Percentiles rank a stretch among this genome's conserved stretches.
phyloP scores from a whole-genome alignment of 2,797 vertebrate genomes.

The Diplodus puntazzo region DNA sequence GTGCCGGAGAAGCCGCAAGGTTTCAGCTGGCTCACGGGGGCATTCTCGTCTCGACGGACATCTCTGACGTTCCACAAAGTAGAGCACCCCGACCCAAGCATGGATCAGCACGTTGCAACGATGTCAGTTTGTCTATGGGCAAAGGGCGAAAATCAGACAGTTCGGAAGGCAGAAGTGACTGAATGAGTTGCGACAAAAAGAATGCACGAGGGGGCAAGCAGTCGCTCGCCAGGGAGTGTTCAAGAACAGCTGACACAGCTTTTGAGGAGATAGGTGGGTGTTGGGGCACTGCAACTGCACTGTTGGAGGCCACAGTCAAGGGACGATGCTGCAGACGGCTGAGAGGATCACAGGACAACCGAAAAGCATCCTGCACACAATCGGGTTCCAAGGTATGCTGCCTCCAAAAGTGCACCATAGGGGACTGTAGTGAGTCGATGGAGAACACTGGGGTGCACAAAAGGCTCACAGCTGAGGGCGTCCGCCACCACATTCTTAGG shows the following conservation, averaged over 20 bases:
- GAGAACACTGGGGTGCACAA: neutral
- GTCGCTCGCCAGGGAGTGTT: neutral
- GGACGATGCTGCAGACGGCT: neutral
- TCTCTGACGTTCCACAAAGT: slow-evolving; percentile 17
- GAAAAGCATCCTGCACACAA: neutral
- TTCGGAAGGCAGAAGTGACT: neutral
- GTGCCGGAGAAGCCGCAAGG: neutral
- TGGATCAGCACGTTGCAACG: neutral
- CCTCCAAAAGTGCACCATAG: neutral
- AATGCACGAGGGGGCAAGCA: neutral
- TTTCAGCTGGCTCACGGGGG: neutral
- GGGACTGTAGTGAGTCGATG: neutral
- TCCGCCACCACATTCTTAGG: neutral
- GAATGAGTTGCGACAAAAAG: neutral
- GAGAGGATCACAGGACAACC: neutral
- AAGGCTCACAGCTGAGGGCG: neutral
- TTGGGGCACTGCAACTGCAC: neutral
- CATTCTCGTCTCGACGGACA: slow-evolving; percentile 9
- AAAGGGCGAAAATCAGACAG: neutral
- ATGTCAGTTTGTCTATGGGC: neutral
- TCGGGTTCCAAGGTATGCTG: neutral
- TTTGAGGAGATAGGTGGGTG: neutral
- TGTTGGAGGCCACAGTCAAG: neutral
- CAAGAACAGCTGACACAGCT: neutral
- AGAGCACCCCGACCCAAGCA: neutral